These are phyloP conservation scores for Polymixis lichenea DNA, from an alignment of 2,888 invertebrate species.

Conservation along the genomic window DNA sequence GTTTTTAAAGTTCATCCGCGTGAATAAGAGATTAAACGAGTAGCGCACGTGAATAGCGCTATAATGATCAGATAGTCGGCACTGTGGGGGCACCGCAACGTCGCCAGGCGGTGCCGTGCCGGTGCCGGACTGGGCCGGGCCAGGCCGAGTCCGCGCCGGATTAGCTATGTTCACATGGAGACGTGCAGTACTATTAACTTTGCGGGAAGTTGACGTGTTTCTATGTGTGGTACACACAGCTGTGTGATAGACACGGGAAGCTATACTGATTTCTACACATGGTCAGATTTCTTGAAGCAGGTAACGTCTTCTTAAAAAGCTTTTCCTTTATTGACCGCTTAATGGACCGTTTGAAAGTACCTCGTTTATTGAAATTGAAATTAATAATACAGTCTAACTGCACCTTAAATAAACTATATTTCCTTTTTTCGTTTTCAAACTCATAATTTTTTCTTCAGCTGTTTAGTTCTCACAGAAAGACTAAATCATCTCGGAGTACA, in stretches of 20 bases:
- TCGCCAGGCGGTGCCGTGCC: conserved; percentile 7
- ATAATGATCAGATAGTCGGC: conserved; percentile 46
- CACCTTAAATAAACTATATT: background rate
- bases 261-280: background rate
- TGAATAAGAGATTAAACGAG: conserved; percentile 69
- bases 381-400: too few species aligned
- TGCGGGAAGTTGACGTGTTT: conserved; percentile 8
- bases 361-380: background rate
- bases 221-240: too few species aligned
- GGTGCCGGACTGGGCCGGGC: background rate
- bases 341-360: too few species aligned
- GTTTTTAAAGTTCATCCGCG: conserved; percentile 65
- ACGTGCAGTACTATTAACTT: conserved; percentile 3
- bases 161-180: conserved; percentile 27
- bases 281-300: background rate
- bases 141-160: background rate
- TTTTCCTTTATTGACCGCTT: background rate
- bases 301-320: background rate
- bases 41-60: conserved; percentile 49
- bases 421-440: background rate
- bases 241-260: background rate
- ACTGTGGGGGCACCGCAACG: background rate
- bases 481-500: background rate
- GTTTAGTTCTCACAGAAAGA: conserved; percentile 18
- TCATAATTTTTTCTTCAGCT: background rate